These are phyloP conservation scores for Perccottus glenii DNA, from an alignment of 2,113 vertebrate species.

Conservation along the genomic window DNA sequence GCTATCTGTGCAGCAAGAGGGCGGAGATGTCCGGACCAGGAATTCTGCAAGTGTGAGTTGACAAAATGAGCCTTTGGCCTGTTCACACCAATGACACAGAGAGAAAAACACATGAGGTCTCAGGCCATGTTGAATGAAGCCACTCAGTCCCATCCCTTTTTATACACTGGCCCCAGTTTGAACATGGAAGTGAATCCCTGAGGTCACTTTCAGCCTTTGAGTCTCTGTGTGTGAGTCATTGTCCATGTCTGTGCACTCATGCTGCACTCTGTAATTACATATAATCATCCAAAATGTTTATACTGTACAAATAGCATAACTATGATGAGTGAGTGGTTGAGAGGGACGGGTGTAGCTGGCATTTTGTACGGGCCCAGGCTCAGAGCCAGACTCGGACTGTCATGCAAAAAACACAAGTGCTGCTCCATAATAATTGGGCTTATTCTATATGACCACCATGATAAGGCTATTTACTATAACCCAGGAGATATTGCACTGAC, in stretches of 20 bases:
- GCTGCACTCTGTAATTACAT: slow-evolving; percentile 67
- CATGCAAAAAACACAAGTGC: slow-evolving; percentile 17
- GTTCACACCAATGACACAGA: slow-evolving; percentile 33
- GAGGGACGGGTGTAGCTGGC: slow-evolving; percentile 32
- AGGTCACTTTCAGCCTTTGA: slow-evolving; percentile 40
- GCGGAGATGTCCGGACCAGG: neutral
- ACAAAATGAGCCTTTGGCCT: slow-evolving; percentile 28
- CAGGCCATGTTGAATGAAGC: slow-evolving; percentile 41
- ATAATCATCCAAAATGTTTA: slow-evolving; percentile 75
- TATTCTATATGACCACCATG: slow-evolving; percentile 13
- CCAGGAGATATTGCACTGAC: neutral
- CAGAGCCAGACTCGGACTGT: slow-evolving; percentile 39
- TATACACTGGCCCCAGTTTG: slow-evolving; percentile 56
- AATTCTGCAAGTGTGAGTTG: slow-evolving; percentile 36
- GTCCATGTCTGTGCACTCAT: slow-evolving; percentile 35
- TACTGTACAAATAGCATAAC: slow-evolving; percentile 68
- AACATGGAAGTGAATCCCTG: slow-evolving; percentile 52
- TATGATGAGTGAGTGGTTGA: slow-evolving; percentile 53
- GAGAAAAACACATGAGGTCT: slow-evolving; percentile 37
- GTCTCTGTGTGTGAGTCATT: slow-evolving; percentile 35
- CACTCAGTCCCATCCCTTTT: slow-evolving; percentile 38
- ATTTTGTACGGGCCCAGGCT: slow-evolving; percentile 33
- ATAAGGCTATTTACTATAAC: neutral
- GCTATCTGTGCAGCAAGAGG: slow-evolving; percentile 35
- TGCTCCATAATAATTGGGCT: neutral